phyloP scores from a whole-genome alignment of 2,113 vertebrate species.

The Geococcyx californianus region DNA sequence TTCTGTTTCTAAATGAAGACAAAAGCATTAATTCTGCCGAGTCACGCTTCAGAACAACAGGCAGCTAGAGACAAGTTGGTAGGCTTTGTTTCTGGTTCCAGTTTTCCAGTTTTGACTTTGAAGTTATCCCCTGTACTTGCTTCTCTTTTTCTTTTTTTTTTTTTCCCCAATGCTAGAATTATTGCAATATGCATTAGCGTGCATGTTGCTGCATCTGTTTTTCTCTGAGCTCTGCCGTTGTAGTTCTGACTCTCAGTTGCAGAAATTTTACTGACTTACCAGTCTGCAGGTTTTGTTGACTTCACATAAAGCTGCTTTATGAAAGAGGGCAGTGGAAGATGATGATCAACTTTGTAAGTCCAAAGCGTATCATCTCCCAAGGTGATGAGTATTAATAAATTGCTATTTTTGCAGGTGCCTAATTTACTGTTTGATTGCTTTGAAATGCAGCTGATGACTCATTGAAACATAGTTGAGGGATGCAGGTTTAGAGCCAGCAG shows the following conservation, averaged over 20 bases:
- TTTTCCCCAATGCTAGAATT: neutral
- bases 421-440: neutral
- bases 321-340: neutral
- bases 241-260: neutral
- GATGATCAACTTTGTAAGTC: neutral
- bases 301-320: neutral
- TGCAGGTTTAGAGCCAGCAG: neutral
- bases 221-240: neutral
- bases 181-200: neutral
- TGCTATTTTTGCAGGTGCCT: neutral
- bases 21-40: constrained; percentile 24
- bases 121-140: neutral
- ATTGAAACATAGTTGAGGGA: neutral
- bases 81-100: neutral
- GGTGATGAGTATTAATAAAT: neutral
- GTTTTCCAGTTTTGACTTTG: constrained; percentile 33
- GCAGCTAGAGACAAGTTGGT: neutral
- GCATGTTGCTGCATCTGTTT: neutral
- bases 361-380: neutral
- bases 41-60: neutral
- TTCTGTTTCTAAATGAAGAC: neutral
- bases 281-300: neutral
- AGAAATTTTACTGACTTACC: neutral
- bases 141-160: neutral
- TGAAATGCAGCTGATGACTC: neutral